These are phyloP conservation scores for Micromussa lordhowensis DNA, from an alignment of 92 coral and sea anemone species.

Conservation along the genomic window DNA sequence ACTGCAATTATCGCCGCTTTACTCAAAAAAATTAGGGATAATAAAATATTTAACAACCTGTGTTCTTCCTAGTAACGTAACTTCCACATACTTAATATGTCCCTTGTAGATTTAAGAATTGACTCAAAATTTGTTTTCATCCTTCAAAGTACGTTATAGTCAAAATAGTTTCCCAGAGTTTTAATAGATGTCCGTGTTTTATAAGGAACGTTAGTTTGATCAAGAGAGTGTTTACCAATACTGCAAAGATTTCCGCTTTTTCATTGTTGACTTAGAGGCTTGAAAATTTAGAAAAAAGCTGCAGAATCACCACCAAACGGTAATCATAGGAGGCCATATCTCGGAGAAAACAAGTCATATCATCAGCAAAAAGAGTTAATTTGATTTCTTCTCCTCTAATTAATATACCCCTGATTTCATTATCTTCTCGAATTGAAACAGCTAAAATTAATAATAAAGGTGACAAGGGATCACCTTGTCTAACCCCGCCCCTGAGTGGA, in stretches of 20 bases:
- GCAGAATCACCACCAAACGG: too few relatives aligned
- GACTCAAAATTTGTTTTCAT: slow-evolving; percentile 18
- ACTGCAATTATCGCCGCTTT: too few relatives aligned
- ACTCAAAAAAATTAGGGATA: too few relatives aligned
- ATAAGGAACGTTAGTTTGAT: not conserved
- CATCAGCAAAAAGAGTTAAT: slow-evolving; percentile 64
- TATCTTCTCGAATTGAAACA: slow-evolving; percentile 14
- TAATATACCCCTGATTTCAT: too few relatives aligned
- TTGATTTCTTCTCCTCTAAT: slow-evolving; percentile 38
- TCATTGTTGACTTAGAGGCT: slow-evolving; percentile 4
- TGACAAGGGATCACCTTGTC: slow-evolving; percentile 51
- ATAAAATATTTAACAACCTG: too few relatives aligned
- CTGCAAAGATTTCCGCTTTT: slow-evolving; percentile 20
- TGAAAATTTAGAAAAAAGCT: too few relatives aligned
- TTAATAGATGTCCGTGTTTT: not conserved
- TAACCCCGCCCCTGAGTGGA: slow-evolving; percentile 28
- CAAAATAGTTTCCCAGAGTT: slow-evolving; percentile 1
- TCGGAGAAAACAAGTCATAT: too few relatives aligned
- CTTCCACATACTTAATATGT: slow-evolving; percentile 38
- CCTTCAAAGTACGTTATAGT: not conserved
- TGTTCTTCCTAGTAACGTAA: slow-evolving; percentile 43
- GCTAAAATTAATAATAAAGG: slow-evolving; percentile 40
- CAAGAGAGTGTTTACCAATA: slow-evolving; percentile 4
- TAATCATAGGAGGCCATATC: too few relatives aligned
- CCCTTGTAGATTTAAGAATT: too few relatives aligned